Base-by-base conservation (phyloP, 2,797 vertebrate genomes). In the Bufotes viridis region DNA sequence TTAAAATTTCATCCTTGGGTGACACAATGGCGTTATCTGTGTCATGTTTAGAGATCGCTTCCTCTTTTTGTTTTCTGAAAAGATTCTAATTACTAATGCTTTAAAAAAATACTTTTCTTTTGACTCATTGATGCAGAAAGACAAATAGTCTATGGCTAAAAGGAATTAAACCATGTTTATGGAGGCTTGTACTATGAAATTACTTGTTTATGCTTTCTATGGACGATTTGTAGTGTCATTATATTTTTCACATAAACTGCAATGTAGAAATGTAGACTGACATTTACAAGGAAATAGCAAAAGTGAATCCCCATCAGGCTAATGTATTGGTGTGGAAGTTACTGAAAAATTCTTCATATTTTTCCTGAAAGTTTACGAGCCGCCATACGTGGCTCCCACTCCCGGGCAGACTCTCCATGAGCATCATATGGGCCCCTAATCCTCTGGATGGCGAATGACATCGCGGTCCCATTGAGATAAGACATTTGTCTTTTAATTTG, bases 61-160 rank as follows among this genome's bases (percentile, higher is more conserved):
- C 89, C 92, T 92, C 94, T 93, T 88, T 55, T 91, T 90, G 74
- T 92, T 92, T 75, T 76, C 83, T 91, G 91, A 90, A 90, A 93
- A 90, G 90, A 94, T 92, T 90, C 90, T 95, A 94, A 95, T 95
- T 95, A 92, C 93, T 93, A 93, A 93, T 92, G 93, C 81, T 92
- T 91, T 94, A 91, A 93, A 93, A 94, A 70, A 94, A 94, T 92
- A 91, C 89, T 93, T 94, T 95, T 94, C 91, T 94, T 93, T 94
- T 91, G 93, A 93, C 90, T 92, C 93, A 92, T 13, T 91, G 94
- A 93, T 94, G 93, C 93, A 93, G 89, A 92, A 90, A 94, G 92
- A 94, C 93, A 93, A 95, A 95, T 93, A 93, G 92, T 92, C 91
- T 93, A 93, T 94, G 93, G 93, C 93, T 92, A 92, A 94, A 92